phyloP scores from a whole-genome alignment of 2,888 invertebrate species.

The Tinea pellionella region DNA sequence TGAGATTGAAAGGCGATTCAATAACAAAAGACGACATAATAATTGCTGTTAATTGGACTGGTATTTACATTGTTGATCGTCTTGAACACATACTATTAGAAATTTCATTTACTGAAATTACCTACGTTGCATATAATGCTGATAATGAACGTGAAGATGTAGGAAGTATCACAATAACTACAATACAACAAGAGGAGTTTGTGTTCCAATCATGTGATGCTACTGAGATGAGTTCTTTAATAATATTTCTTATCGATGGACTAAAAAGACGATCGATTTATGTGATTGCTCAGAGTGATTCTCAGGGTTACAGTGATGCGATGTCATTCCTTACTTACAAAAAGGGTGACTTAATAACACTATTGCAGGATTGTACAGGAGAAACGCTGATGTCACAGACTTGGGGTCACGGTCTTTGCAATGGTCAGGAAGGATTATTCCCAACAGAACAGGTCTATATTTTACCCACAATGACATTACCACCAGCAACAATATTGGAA shows the following conservation, averaged over 20 bases:
- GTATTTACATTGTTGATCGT: constrained; percentile 92
- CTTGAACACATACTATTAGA: constrained; percentile 91
- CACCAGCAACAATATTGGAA: constrained; percentile 75
- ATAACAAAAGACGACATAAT: constrained; percentile 81
- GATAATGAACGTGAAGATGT: constrained; percentile 59
- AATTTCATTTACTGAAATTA: constrained; percentile 87
- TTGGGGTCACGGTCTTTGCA: constrained; percentile 79
- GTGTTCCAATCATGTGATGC: constrained; percentile 91
- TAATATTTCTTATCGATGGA: constrained; percentile 87
- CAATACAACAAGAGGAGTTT: constrained; percentile 90
- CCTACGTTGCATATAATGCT: constrained; percentile 74
- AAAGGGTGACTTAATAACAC: constrained; percentile 85
- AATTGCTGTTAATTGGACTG: constrained; percentile 94
- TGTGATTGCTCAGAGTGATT: constrained; percentile 78
- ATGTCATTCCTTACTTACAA: constrained; percentile 70
- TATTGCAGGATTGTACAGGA: constrained; percentile 81
- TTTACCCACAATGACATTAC: constrained; percentile 83
- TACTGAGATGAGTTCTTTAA: constrained; percentile 83
- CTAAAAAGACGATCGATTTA: constrained; percentile 87
- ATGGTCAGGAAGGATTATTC: constrained; percentile 82
- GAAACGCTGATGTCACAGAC: constrained; percentile 77
- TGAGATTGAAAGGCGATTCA: constrained; percentile 78
- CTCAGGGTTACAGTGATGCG: constrained; percentile 65
- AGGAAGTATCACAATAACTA: constrained; percentile 80
- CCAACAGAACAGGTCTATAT: constrained; percentile 89